Base-by-base conservation (phyloP, 2,797 vertebrate species). In the Sebastes paucispinis region DNA sequence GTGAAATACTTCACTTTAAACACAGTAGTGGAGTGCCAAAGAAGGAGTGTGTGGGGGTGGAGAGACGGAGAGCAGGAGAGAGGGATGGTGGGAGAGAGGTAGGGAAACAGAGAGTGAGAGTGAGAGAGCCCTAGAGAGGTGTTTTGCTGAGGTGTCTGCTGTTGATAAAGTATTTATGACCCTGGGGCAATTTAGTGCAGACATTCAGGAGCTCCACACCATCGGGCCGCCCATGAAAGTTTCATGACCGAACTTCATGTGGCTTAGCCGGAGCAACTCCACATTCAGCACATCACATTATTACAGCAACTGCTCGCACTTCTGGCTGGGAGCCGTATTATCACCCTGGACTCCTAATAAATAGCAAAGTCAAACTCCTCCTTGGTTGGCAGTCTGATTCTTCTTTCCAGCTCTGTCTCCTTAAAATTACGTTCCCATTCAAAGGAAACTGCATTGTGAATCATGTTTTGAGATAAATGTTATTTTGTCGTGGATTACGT, bases 111-210 rank as follows among this genome's bases (percentile, higher is more conserved):
- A 39, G 52, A 75, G 83, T 5, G 75, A 18, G 73, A 43, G 60
- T 11, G 65, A 47, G 31, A 39, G 58, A 79, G 81, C 85, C 87
- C 74, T 0, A 16, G 89, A 85, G 88, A 87, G 76, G 64, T 80
- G 86, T 92, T 92, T 83, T 79, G 78, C 84, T 86, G 91, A 91
- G 87, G 89, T 87, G 89, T 93, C 91, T 87, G 73, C 85, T 87
- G 90, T 87, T 90, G 89, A 93, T 94, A 79, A 92, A 93, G 85
- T 93, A 92, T 93, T 92, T 85, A 93, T 93, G 88, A 92, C 90
- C 92, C 85, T 12, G 71, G 83, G 91, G 86, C 79, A 82, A 81
- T 85, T 90, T 87, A 87, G 86, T 84, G 70, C 83, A 87, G 91
- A 91, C 81, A 70, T 89, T 89, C 83, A 85, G 87, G 89, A 90